Conservation (phyloP, 2,797 vertebrate genomes). For the Bradypodion pumilum region DNA sequence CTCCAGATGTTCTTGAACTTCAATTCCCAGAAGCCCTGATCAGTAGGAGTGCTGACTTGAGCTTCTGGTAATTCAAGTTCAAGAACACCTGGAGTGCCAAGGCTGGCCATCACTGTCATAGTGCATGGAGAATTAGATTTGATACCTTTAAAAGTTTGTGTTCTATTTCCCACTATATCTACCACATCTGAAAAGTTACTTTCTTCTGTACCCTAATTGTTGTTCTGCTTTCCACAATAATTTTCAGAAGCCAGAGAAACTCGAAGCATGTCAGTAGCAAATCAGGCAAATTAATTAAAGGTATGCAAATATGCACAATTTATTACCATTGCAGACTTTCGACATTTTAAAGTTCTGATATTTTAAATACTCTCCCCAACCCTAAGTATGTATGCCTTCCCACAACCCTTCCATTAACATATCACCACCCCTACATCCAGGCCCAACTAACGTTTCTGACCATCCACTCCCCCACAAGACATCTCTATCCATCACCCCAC, state of each 20-base stretch:
- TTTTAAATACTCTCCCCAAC: conserved; percentile 28
- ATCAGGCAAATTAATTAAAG: conserved; percentile 2
- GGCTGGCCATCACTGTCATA: too few species aligned
- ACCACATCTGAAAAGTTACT: background rate
- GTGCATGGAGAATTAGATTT: too few species aligned
- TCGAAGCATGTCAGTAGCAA: background rate
- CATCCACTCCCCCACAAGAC: background rate
- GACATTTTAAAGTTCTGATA: conserved; percentile 26
- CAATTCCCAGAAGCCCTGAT: too few species aligned
- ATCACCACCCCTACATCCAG: background rate
- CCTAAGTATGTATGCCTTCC: background rate
- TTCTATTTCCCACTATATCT: too few species aligned
- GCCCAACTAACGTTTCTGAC: background rate
- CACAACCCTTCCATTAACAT: conserved; percentile 3
- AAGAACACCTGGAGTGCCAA: too few species aligned
- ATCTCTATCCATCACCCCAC: background rate
- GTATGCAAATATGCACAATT: conserved; percentile 34
- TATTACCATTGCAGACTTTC: conserved; percentile 29
- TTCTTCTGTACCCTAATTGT: too few species aligned
- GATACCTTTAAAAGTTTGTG: too few species aligned
- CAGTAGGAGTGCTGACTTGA: too few species aligned
- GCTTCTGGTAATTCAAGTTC: too few species aligned
- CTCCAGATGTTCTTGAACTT: too few species aligned
- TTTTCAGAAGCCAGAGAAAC: background rate
- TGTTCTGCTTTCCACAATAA: background rate